These are phyloP conservation scores for Stichopus horrens DNA, from an alignment of 53 echinoderm and acorn worm genomes.

Conservation along the genomic window DNA sequence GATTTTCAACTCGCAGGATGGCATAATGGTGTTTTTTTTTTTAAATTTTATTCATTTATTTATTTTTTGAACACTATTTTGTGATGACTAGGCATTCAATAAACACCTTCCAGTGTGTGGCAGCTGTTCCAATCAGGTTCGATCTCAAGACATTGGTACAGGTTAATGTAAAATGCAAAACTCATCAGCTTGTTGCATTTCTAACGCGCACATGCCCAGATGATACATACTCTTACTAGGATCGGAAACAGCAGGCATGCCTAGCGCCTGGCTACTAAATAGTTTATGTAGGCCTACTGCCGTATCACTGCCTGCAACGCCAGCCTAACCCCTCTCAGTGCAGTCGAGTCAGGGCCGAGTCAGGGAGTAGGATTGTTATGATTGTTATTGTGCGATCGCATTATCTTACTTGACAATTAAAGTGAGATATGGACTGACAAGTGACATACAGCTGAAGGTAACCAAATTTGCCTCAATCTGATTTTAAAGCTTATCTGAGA, in stretches of 20 bases:
- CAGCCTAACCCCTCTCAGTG: background rate
- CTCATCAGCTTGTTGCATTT: background rate
- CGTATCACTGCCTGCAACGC: background rate
- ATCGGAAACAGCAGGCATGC: too few relatives aligned
- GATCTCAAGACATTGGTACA: background rate
- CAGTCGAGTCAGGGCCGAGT: background rate
- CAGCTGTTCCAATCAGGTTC: background rate
- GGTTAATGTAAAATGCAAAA: background rate
- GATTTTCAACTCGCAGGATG: too few relatives aligned
- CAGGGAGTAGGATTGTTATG: background rate
- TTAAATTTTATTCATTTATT: too few relatives aligned
- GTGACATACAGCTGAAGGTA: background rate
- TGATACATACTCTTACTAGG: background rate
- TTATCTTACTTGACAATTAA: background rate
- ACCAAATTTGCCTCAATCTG: background rate
- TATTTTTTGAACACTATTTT: too few relatives aligned
- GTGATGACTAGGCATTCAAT: too few relatives aligned
- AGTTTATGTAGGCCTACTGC: background rate
- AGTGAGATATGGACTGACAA: background rate
- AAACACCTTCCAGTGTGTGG: too few relatives aligned
- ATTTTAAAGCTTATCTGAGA: background rate
- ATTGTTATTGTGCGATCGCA: background rate
- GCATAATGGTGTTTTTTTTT: too few relatives aligned
- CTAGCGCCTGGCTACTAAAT: background rate
- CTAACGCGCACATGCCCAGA: background rate